These are phyloP conservation scores for Galeopsomyia nigrocyanea DNA, from an alignment of 2,888 invertebrate genomes.

Conservation along the genomic window DNA sequence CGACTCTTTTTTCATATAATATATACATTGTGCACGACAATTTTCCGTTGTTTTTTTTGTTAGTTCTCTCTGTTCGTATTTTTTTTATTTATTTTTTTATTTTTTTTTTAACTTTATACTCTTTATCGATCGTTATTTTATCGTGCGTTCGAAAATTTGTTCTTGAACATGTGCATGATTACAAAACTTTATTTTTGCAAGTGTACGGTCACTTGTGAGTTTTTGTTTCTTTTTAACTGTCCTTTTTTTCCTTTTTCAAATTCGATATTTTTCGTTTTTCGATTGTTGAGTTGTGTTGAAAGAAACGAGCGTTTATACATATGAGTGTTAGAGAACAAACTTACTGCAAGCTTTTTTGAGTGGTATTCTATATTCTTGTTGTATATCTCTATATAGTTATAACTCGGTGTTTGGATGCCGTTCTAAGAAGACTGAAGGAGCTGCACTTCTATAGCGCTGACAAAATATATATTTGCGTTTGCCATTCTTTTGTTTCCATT, in stretches of 20 bases:
- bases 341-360: constrained; percentile 11
- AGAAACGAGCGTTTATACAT: constrained; percentile 11
- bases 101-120: constrained; percentile 46
- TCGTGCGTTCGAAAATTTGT: constrained; percentile 51
- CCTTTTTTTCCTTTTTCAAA: too few species aligned
- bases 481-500: constrained; percentile 22
- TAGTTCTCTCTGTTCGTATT: constrained; percentile 46
- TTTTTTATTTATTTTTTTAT: constrained; percentile 45
- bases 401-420: constrained; percentile 27
- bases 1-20: constrained; percentile 48
- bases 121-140: constrained; percentile 50
- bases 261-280: too few species aligned
- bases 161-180: constrained; percentile 52
- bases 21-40: constrained; percentile 61
- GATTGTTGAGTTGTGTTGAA: background rate
- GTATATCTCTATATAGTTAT: constrained; percentile 20
- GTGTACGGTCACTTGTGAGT: too few species aligned
- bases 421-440: constrained; percentile 19
- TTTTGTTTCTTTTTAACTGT: too few species aligned
- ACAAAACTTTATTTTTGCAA: constrained; percentile 28
- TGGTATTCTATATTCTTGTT: constrained; percentile 20
- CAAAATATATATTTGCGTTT: constrained; percentile 20
- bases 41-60: constrained; percentile 31
- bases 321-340: constrained; percentile 7
- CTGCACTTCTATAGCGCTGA: constrained; percentile 8